Percentiles rank a stretch among this genome's conserved stretches.
Conservation (phyloP, 1,140 invertebrate species). For the Lasaia peninsularis region DNA sequence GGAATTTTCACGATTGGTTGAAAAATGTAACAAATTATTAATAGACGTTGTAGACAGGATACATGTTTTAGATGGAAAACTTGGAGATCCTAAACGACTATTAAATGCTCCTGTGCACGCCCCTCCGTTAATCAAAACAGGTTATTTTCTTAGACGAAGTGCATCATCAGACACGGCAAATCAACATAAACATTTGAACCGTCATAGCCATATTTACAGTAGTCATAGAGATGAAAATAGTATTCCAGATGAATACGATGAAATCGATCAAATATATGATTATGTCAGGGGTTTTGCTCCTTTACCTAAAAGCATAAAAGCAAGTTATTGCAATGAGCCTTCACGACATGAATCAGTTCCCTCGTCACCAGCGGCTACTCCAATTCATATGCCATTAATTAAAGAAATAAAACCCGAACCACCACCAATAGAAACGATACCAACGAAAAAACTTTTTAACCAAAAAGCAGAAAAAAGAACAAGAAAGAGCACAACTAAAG, state of each 20-base stretch:
- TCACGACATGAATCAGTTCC: conserved; percentile 69
- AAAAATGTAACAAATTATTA: conserved; percentile 87
- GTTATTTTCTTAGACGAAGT: conserved; percentile 83
- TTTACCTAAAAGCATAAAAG: conserved; percentile 88
- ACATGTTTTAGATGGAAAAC: conserved; percentile 86
- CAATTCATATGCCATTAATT: conserved; percentile 77
- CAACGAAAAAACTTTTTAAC: conserved; percentile 84
- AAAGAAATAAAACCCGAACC: conserved; percentile 87
- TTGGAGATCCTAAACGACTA: conserved; percentile 82
- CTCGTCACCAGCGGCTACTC: conserved; percentile 68
- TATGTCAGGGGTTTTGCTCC: conserved; percentile 95
- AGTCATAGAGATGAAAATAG: conserved; percentile 72
- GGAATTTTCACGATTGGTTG: conserved; percentile 88
- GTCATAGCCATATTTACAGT: conserved; percentile 72
- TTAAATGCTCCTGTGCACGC: conserved; percentile 71
- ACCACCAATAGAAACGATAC: conserved; percentile 93
- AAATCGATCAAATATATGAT: conserved; percentile 98
- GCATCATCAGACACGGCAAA: conserved; percentile 85
- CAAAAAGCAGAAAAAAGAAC: conserved; percentile 84
- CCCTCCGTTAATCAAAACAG: conserved; percentile 76
- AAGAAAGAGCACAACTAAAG: conserved; percentile 75
- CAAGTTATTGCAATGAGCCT: conserved; percentile 80
- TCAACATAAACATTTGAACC: conserved; percentile 72
- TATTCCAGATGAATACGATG: conserved; percentile 92
- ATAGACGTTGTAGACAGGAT: conserved; percentile 91